These are phyloP conservation scores for Cyprinus carpio DNA, from an alignment of 2,113 vertebrate genomes.

Conservation along the genomic window DNA sequence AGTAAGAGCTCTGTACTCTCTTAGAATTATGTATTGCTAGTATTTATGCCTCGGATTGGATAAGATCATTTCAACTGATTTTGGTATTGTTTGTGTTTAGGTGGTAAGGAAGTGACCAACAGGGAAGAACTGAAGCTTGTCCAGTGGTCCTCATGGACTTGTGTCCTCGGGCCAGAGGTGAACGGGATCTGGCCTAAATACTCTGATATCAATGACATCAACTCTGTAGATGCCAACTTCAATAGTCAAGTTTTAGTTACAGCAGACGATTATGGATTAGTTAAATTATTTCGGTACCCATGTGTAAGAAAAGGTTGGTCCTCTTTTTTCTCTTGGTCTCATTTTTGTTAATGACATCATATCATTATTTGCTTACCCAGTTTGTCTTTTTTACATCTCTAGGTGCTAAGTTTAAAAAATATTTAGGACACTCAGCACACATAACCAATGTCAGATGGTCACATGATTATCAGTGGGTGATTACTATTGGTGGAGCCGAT, in stretches of 20 bases:
- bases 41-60: not conserved
- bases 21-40: not conserved
- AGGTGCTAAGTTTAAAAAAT: constrained; percentile 98
- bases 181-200: constrained; percentile 98
- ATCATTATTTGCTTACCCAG: not conserved
- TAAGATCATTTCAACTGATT: not conserved
- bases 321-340: not conserved
- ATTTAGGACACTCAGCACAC: constrained; percentile 96
- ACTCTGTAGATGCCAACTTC: constrained; percentile 96
- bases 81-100: constrained; percentile 70
- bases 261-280: constrained; percentile 94
- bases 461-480: constrained; percentile 97
- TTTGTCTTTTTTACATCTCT: constrained; percentile 60
- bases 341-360: not conserved
- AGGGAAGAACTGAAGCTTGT: constrained; percentile 92
- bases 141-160: constrained; percentile 97
- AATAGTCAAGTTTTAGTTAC: constrained; percentile 94
- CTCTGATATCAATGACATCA: constrained; percentile 92
- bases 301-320: constrained; percentile 92
- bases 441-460: constrained; percentile 97
- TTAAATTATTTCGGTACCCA: constrained; percentile 95
- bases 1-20: constrained; percentile 72
- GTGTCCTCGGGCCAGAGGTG: constrained; percentile 91
- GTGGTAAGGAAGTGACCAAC: constrained; percentile 92
- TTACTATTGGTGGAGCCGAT: constrained; percentile 96